Conservation (phyloP, 2,113 vertebrate genomes). For the Erythrocercus mccallii region DNA sequence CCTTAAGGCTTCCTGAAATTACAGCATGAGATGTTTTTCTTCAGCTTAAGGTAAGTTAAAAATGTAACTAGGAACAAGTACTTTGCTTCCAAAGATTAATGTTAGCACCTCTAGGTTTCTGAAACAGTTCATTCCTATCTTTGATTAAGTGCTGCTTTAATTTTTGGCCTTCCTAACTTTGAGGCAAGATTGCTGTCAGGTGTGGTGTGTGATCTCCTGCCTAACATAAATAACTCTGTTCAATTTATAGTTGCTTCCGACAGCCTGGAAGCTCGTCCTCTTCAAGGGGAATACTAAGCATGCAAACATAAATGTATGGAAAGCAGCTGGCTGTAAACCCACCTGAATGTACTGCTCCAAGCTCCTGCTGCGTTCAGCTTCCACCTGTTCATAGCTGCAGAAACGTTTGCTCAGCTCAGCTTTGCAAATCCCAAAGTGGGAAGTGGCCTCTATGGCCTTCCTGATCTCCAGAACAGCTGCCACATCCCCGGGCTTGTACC, state of each 20-base stretch:
- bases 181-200: neutral
- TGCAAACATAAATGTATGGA: neutral
- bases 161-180: neutral
- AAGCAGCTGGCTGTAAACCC: neutral
- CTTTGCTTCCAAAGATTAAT: neutral
- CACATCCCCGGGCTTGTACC: constrained; percentile 74
- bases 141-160: neutral
- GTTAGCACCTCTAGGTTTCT: neutral
- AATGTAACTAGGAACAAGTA: neutral
- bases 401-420: constrained; percentile 67
- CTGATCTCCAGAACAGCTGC: constrained; percentile 69
- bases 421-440: constrained; percentile 76
- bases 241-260: neutral
- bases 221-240: neutral
- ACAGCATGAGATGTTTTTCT: neutral
- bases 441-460: constrained; percentile 64
- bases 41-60: neutral
- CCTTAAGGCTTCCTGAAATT: neutral
- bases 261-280: neutral
- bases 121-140: neutral
- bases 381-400: constrained; percentile 55
- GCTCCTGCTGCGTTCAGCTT: constrained; percentile 56
- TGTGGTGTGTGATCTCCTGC: neutral
- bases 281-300: neutral
- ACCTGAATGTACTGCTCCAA: constrained; percentile 82